Percentiles rank a stretch among this genome's conserved stretches.
These are phyloP conservation scores for Drosophila rhopaloa DNA, from an alignment of 1,140 invertebrate genomes.

Conservation along the genomic window DNA sequence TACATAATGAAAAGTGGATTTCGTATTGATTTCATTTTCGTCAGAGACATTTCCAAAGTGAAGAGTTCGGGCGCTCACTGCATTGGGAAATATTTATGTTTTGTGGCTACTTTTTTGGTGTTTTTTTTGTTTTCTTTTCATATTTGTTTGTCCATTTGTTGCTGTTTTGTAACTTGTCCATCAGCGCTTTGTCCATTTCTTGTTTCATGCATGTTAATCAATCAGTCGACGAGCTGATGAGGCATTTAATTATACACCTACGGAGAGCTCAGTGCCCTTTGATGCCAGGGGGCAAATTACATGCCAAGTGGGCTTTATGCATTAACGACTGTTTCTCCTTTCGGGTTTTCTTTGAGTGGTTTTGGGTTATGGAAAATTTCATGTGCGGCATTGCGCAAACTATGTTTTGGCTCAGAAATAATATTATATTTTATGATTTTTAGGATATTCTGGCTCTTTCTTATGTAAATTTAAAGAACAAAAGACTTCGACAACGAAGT, in stretches of 20 bases:
- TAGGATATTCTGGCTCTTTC: background rate
- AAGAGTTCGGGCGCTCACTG: conserved; percentile 40
- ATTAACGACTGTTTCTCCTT: conserved; percentile 49
- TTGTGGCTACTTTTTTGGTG: conserved; percentile 7
- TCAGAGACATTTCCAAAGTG: conserved; percentile 38
- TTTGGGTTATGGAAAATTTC: conserved; percentile 42
- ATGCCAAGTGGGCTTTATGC: conserved; percentile 45
- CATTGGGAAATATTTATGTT: conserved; percentile 62
- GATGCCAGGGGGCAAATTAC: conserved; percentile 45
- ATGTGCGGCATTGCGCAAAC: conserved; percentile 30
- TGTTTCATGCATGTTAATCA: conserved; percentile 73
- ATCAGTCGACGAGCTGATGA: conserved; percentile 63
- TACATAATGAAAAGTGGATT: conserved; percentile 66
- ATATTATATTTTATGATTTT: background rate
- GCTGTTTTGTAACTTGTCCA: conserved; percentile 75
- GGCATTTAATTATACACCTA: conserved; percentile 64
- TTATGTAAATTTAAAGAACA: background rate
- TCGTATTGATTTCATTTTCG: conserved; percentile 63
- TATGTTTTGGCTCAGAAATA: conserved; percentile 9
- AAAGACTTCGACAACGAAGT: conserved; percentile 55
- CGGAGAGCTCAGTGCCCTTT: conserved; percentile 57
- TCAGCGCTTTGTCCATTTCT: conserved; percentile 48
- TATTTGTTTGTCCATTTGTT: conserved; percentile 38
- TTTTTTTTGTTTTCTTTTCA: conserved; percentile 22
- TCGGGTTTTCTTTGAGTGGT: conserved; percentile 3